Evolutionary conservation across 2,888 invertebrate species (phyloP).

Genomic region (Eupithecia subfuscata): DNA sequence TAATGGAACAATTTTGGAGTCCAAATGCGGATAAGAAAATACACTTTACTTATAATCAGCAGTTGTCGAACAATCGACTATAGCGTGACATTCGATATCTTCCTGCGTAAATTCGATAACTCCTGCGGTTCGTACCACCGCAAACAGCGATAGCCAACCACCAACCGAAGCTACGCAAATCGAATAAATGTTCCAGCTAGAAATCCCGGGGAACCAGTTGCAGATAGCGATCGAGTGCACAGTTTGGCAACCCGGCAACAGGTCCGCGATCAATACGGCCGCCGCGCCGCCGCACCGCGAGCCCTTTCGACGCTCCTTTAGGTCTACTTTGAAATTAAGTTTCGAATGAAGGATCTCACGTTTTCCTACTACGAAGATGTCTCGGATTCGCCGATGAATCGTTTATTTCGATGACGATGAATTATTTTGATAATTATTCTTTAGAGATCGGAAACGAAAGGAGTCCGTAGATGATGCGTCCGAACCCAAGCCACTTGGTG

Average conservation of each 20-base stretch:
- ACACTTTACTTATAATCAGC: background rate
- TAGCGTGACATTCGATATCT: background rate
- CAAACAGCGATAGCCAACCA: background rate
- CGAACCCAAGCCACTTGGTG: background rate
- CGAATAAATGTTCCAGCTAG: conserved; percentile 25
- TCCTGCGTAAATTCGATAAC: background rate
- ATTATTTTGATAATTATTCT: background rate
- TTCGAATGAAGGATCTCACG: background rate
- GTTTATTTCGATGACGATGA: background rate
- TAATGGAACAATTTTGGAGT: background rate
- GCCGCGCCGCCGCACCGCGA: conserved; percentile 69
- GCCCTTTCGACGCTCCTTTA: conserved; percentile 59
- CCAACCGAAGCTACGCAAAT: conserved; percentile 6
- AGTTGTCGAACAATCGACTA: background rate
- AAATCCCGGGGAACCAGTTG: conserved; percentile 46
- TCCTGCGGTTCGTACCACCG: background rate
- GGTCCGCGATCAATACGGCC: conserved; percentile 79
- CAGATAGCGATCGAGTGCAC: conserved; percentile 56
- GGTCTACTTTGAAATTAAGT: background rate
- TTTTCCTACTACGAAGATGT: background rate
- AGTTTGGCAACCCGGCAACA: conserved; percentile 77
- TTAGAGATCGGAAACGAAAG: background rate
- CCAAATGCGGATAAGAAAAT: background rate
- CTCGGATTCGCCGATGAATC: background rate
- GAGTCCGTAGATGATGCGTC: background rate